Percentiles rank a stretch among this genome's conserved stretches.
Evolutionary conservation across 1,140 invertebrate genomes (phyloP).

Genomic region (Oedothorax gibbosus): DNA sequence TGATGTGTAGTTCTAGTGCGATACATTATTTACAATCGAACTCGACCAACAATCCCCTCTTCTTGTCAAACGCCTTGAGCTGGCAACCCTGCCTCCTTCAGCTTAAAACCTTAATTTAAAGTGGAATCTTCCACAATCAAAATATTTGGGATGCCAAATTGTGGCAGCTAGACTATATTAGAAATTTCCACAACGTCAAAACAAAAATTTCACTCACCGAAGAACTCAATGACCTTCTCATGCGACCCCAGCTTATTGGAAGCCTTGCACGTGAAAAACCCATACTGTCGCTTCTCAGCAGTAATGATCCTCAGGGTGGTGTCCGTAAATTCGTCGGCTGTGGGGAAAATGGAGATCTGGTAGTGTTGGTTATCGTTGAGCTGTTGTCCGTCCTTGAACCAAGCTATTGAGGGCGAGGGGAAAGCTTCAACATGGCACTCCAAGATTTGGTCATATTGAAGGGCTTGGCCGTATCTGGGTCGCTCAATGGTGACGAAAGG

Average conservation of each 20-base stretch:
- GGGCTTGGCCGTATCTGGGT: conserved; percentile 84
- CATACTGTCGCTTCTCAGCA: conserved; percentile 90
- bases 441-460: conserved; percentile 92
- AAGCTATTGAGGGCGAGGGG: conserved; percentile 87
- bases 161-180: no score
- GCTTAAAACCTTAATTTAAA: no score
- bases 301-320: conserved; percentile 89
- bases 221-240: conserved; percentile 82
- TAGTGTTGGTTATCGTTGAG: conserved; percentile 91
- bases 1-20: no score
- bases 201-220: conserved; percentile 75
- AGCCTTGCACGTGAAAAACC: conserved; percentile 86
- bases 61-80: no score
- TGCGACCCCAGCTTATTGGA: conserved; percentile 86
- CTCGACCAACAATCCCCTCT: no score
- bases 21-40: no score
- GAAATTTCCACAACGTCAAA: not conserved
- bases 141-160: no score
- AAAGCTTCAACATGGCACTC: conserved; percentile 93
- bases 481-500: conserved; percentile 80
- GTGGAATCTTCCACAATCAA: no score
- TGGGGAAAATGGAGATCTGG: conserved; percentile 86
- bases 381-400: conserved; percentile 83
- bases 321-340: conserved; percentile 89
- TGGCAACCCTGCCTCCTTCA: no score